These are phyloP conservation scores for Stramonita haemastoma DNA, from an alignment of 2,888 invertebrate genomes.

Conservation along the genomic window DNA sequence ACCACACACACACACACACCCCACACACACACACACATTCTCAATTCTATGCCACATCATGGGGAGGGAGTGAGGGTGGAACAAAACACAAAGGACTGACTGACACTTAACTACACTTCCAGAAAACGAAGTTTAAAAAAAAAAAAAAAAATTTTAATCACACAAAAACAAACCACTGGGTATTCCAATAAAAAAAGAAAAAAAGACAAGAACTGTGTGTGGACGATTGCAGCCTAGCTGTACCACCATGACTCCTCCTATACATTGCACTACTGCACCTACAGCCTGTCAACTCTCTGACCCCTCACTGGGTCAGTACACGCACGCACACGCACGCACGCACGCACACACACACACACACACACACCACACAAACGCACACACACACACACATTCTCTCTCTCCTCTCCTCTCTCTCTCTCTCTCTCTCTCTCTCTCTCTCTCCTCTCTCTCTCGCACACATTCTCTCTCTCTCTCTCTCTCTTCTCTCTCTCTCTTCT, in stretches of 20 bases:
- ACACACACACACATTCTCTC: not conserved
- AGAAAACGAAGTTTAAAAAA: not conserved
- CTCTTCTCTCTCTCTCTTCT: too few relatives aligned
- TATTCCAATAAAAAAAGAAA: not conserved
- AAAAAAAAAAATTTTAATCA: not conserved
- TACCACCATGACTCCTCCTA: not conserved
- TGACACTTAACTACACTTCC: not conserved
- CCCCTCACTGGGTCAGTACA: too few relatives aligned
- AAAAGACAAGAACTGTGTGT: not conserved
- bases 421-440: too few relatives aligned
- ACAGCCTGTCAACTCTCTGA: not conserved
- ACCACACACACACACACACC: too few relatives aligned
- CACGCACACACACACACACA: not conserved
- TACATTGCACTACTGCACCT: not conserved
- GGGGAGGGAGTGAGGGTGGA: too few relatives aligned
- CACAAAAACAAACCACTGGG: not conserved
- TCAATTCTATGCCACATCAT: too few relatives aligned
- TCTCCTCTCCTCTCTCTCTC: too few relatives aligned
- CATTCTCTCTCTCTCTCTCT: too few relatives aligned
- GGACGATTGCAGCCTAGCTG: not conserved
- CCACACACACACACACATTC: too few relatives aligned
- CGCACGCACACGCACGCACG: not conserved
- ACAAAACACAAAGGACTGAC: not conserved
- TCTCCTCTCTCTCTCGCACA: too few relatives aligned
- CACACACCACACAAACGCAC: not conserved